These are phyloP conservation scores for Trichopria drosophilae DNA, from an alignment of 2,888 invertebrate species.

Conservation along the genomic window DNA sequence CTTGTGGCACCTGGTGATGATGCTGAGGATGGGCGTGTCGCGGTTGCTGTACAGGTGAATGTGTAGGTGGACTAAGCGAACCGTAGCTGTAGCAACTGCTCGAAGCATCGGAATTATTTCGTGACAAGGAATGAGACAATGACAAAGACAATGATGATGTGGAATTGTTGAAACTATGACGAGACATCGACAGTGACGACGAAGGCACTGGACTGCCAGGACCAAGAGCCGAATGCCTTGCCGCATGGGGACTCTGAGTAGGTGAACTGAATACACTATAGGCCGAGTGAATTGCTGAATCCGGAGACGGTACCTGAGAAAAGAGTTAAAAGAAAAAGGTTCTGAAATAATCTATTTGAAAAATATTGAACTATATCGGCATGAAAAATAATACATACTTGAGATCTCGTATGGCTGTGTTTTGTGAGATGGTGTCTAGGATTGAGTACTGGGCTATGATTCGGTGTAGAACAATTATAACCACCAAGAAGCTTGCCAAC, in stretches of 20 bases:
- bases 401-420: constrained; percentile 56
- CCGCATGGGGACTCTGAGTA: constrained; percentile 83
- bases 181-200: constrained; percentile 53
- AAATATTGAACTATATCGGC: background rate
- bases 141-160: constrained; percentile 60
- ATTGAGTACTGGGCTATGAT: constrained; percentile 67
- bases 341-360: background rate
- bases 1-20: constrained; percentile 57
- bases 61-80: constrained; percentile 67
- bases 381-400: constrained; percentile 38
- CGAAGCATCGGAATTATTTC: constrained; percentile 89
- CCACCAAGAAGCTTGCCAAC: constrained; percentile 67
- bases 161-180: constrained; percentile 57
- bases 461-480: constrained; percentile 67
- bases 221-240: constrained; percentile 70
- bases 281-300: constrained; percentile 87
- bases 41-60: constrained; percentile 77
- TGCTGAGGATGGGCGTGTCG: constrained; percentile 57
- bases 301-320: constrained; percentile 70
- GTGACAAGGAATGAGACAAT: constrained; percentile 80
- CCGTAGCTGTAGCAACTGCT: constrained; percentile 88
- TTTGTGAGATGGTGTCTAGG: constrained; percentile 57
- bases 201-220: constrained; percentile 57
- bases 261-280: constrained; percentile 83
- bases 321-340: background rate